phyloP scores from a whole-genome alignment of 2,113 vertebrate species.

The Pangasianodon hypophthalmus region DNA sequence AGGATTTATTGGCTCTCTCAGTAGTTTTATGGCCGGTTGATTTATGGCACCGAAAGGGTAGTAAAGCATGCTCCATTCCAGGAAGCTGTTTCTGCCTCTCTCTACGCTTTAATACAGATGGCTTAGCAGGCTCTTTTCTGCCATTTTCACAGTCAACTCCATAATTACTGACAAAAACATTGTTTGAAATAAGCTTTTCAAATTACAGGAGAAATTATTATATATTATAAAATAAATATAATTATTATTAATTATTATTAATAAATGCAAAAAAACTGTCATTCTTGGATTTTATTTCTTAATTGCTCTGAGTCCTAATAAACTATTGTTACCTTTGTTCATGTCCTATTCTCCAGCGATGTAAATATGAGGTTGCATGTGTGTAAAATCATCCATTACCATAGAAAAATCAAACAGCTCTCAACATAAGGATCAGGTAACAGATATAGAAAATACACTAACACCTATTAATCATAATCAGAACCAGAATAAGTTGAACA shows the following conservation, averaged over 20 bases:
- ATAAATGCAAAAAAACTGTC: no score
- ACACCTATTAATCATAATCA: neutral
- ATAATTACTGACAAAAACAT: neutral
- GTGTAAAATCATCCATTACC: neutral
- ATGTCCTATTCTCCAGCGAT: neutral
- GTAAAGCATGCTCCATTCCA: conserved; percentile 8
- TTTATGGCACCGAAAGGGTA: conserved; percentile 12
- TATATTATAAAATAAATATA: no score
- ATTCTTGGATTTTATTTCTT: neutral
- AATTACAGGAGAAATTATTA: neutral
- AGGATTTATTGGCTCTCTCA: conserved; percentile 1
- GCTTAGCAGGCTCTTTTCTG: neutral
- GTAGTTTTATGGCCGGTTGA: conserved; percentile 20
- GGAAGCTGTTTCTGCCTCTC: conserved; percentile 24
- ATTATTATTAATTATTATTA: no score
- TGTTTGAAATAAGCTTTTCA: neutral
- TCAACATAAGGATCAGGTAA: neutral
- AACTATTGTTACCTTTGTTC: no score
- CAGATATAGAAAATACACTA: no score
- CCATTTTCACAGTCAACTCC: neutral
- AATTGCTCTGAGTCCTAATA: neutral
- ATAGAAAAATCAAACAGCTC: neutral
- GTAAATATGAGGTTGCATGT: neutral
- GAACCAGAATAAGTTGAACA: neutral
- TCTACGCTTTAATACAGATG: neutral